Percentiles rank a stretch among this genome's conserved stretches.
Evolutionary conservation across 2,888 invertebrate species (phyloP).

Genomic region (Resseliella maxima): DNA sequence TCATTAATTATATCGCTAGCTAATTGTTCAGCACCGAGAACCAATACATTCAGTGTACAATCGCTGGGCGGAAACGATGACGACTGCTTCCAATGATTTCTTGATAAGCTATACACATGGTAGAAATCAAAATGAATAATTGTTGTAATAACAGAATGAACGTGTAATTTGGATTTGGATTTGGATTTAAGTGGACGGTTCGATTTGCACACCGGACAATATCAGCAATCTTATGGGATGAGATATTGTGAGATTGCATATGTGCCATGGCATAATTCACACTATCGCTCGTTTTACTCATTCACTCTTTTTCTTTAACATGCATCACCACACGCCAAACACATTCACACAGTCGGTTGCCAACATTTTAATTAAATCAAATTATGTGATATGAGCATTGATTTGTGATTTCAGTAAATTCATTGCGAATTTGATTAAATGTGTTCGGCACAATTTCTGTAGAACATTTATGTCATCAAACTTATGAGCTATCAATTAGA

Average conservation of each 20-base stretch:
- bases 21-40: constrained; percentile 87
- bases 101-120: constrained; percentile 61
- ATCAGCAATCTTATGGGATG: background rate
- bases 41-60: constrained; percentile 79
- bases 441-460: background rate
- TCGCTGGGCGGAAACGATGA: constrained; percentile 61
- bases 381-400: constrained; percentile 36
- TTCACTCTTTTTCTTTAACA: no score
- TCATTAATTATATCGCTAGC: constrained; percentile 89
- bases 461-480: background rate
- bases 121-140: constrained; percentile 44
- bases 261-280: background rate
- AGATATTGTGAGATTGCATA: background rate
- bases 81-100: constrained; percentile 63
- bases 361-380: constrained; percentile 54
- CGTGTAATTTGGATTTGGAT: no score
- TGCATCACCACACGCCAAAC: background rate
- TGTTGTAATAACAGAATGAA: constrained; percentile 55
- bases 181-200: no score
- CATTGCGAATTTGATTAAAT: constrained; percentile 33
- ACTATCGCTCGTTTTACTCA: background rate
- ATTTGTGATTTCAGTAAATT: constrained; percentile 51
- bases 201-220: no score
- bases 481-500: background rate
- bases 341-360: background rate